These are phyloP conservation scores for Limnothrissa miodon DNA, from an alignment of 2,113 vertebrate species.

Conservation along the genomic window DNA sequence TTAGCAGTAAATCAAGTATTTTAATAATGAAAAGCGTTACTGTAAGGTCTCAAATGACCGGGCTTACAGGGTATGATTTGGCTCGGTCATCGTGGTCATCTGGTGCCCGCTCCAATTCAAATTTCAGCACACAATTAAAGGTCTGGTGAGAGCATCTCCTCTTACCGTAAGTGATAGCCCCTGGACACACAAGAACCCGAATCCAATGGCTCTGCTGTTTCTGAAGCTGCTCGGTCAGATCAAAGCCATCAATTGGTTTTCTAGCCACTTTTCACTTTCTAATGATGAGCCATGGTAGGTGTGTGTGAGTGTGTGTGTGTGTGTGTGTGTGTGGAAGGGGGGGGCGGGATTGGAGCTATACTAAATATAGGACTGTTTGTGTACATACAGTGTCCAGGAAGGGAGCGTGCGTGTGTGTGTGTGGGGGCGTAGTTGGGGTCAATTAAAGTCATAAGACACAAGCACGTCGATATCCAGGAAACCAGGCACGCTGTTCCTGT, in stretches of 20 bases:
- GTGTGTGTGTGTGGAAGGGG: neutral
- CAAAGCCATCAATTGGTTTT: constrained; percentile 64
- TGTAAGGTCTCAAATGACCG: neutral
- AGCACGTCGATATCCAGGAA: constrained; percentile 10
- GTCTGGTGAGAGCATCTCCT: constrained; percentile 51
- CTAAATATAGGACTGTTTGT: constrained; percentile 13
- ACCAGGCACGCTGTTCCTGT: neutral
- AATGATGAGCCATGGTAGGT: neutral
- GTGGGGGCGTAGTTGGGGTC: neutral
- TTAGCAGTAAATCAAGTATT: neutral
- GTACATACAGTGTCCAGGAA: neutral
- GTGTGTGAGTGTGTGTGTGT: constrained; percentile 5
- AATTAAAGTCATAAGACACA: constrained; percentile 7
- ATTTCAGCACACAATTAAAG: constrained; percentile 41
- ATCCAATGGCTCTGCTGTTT: constrained; percentile 52
- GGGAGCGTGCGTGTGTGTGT: neutral
- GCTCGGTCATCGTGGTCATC: neutral
- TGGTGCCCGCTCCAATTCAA: neutral
- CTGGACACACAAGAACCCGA: constrained; percentile 58
- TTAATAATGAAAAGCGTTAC: neutral
- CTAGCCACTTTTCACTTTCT: constrained; percentile 51
- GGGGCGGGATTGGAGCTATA: neutral
- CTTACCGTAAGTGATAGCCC: constrained; percentile 63
- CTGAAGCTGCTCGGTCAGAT: constrained; percentile 45
- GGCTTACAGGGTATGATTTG: neutral